Evolutionary conservation across 2,797 vertebrate species (phyloP).

Genomic region (Prionace glauca): DNA sequence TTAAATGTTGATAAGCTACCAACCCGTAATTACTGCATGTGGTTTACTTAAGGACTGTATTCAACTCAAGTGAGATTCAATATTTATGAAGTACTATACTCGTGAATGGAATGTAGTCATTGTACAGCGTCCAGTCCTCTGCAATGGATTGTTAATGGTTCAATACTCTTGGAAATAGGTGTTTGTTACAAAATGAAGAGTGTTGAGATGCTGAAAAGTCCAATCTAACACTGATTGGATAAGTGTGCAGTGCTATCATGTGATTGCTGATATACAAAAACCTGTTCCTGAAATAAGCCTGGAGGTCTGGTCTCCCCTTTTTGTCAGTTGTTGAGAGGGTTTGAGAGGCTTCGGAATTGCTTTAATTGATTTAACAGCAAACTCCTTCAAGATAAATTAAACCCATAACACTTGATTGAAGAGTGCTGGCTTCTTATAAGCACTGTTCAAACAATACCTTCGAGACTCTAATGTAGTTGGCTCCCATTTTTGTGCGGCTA

Average conservation of each 20-base stretch:
- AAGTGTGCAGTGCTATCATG: background rate
- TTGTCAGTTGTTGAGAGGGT: background rate
- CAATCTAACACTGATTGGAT: background rate
- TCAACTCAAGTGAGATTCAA: background rate
- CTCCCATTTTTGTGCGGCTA: background rate
- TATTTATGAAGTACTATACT: background rate
- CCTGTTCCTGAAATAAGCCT: background rate
- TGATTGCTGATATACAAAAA: background rate
- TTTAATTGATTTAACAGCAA: background rate
- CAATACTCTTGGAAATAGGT: background rate
- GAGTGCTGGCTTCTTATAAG: background rate
- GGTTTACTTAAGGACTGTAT: background rate
- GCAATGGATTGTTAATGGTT: background rate
- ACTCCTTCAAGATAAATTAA: conserved; percentile 1
- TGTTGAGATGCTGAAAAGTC: background rate
- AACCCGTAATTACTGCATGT: background rate
- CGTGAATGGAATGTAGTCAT: background rate
- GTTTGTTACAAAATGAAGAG: background rate
- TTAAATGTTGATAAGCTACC: background rate
- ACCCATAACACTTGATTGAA: background rate
- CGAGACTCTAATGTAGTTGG: background rate
- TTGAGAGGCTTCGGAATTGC: background rate
- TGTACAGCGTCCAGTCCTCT: background rate
- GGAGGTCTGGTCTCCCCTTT: background rate
- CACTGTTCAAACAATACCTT: background rate